Evolutionary conservation across 2,888 invertebrate genomes (phyloP).

Genomic region (Laothoe populi): DNA sequence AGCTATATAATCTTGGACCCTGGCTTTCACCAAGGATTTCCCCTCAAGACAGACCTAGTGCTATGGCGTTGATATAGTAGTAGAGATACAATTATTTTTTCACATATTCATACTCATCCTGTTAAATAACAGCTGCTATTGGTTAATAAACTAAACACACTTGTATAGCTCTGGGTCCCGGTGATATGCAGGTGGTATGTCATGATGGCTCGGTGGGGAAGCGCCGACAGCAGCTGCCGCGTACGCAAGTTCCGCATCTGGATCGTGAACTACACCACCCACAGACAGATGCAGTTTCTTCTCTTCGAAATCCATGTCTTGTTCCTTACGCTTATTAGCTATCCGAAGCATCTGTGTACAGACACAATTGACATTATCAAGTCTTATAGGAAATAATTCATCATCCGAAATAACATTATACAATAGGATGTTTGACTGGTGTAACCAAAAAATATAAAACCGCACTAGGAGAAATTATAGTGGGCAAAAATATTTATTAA

Average conservation of each 20-base stretch:
- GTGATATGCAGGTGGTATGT: conserved; percentile 54
- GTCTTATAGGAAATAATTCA: background rate
- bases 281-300: conserved; percentile 96
- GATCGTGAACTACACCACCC: conserved; percentile 77
- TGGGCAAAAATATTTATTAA: no score
- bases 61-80: no score
- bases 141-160: conserved; percentile 37
- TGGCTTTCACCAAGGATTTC: no score
- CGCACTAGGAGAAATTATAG: no score
- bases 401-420: no score
- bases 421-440: no score
- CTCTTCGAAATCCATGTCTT: conserved; percentile 97
- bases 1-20: no score
- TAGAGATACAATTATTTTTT: no score
- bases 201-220: conserved; percentile 67
- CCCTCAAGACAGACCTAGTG: no score
- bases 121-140: no score
- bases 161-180: conserved; percentile 63
- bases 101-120: no score
- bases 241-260: conserved; percentile 83
- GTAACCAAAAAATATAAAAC: no score
- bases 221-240: conserved; percentile 87
- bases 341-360: conserved; percentile 86
- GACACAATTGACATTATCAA: background rate
- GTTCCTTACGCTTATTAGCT: conserved; percentile 96